phyloP scores from a whole-genome alignment of 2,113 vertebrate species.

The Desmodus rotundus region DNA sequence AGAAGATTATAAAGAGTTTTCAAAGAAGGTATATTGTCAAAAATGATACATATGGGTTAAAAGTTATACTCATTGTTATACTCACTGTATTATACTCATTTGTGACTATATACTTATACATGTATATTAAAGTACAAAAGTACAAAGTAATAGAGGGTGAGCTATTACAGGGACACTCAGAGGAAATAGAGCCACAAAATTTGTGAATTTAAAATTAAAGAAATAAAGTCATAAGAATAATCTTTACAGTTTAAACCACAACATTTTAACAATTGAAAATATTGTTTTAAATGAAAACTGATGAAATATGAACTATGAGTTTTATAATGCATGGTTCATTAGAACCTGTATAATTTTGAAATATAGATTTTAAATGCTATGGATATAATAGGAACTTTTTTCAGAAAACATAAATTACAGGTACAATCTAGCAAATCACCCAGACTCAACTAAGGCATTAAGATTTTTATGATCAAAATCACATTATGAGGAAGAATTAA shows the following conservation, averaged over 20 bases:
- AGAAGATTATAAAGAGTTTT: no score
- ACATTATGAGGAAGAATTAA: background rate
- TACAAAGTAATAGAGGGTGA: constrained; percentile 8
- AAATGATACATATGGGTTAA: constrained; percentile 52
- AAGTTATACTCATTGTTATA: constrained; percentile 35
- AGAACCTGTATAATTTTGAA: background rate
- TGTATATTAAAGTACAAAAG: background rate
- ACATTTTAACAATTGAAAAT: background rate
- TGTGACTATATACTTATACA: background rate
- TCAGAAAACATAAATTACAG: background rate
- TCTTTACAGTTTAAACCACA: background rate
- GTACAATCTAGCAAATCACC: background rate
- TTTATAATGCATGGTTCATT: background rate
- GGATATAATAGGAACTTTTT: background rate
- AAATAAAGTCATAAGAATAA: background rate
- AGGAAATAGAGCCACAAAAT: constrained; percentile 42
- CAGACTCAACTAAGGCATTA: background rate
- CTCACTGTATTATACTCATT: background rate
- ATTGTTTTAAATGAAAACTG: background rate
- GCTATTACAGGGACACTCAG: constrained; percentile 15
- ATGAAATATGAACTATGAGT: background rate
- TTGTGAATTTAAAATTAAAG: constrained; percentile 51
- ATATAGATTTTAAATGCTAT: background rate
- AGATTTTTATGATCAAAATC: background rate
- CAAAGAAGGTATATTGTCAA: constrained; percentile 24